These are phyloP conservation scores for Oceanodroma tethys DNA, from an alignment of 2,113 vertebrate species.

Conservation along the genomic window DNA sequence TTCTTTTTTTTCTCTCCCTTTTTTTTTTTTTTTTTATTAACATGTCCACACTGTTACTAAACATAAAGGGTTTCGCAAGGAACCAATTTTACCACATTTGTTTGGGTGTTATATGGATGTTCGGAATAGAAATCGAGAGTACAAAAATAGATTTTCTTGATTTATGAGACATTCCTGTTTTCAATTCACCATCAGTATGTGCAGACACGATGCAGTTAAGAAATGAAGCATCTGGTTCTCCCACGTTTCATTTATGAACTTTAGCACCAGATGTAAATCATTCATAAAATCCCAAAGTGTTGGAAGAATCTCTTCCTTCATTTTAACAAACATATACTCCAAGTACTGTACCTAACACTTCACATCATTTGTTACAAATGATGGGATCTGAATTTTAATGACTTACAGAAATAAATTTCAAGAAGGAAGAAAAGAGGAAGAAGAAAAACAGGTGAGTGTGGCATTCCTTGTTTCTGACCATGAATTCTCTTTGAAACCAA, in stretches of 20 bases:
- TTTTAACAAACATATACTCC: slow-evolving; percentile 70
- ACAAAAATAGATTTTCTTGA: slow-evolving; percentile 72
- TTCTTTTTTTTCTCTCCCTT: background rate
- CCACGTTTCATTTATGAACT: slow-evolving; percentile 76
- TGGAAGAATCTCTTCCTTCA: slow-evolving; percentile 67
- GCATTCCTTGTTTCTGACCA: background rate
- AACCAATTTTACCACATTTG: slow-evolving; percentile 68
- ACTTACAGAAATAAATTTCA: slow-evolving; percentile 58
- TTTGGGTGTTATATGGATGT: slow-evolving; percentile 66
- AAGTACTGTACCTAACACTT: slow-evolving; percentile 56
- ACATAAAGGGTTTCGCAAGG: slow-evolving; percentile 68
- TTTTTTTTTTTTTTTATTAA: slow-evolving; percentile 31
- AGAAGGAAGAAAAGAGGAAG: background rate
- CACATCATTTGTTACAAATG: slow-evolving; percentile 66
- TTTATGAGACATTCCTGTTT: slow-evolving; percentile 73
- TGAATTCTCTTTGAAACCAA: slow-evolving; percentile 41
- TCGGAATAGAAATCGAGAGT: slow-evolving; percentile 74
- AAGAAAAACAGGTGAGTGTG: slow-evolving; percentile 19
- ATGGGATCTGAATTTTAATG: slow-evolving; percentile 69
- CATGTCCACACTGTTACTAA: slow-evolving; percentile 59
- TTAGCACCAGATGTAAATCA: slow-evolving; percentile 82
- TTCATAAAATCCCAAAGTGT: slow-evolving; percentile 75
- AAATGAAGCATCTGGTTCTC: slow-evolving; percentile 77
- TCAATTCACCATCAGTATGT: slow-evolving; percentile 76
- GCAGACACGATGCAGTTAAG: slow-evolving; percentile 67